Evolutionary conservation across 2,113 vertebrate genomes (phyloP), one percentile per base, ranked within the genome.

Genomic region (Nestor notabilis): DNA sequence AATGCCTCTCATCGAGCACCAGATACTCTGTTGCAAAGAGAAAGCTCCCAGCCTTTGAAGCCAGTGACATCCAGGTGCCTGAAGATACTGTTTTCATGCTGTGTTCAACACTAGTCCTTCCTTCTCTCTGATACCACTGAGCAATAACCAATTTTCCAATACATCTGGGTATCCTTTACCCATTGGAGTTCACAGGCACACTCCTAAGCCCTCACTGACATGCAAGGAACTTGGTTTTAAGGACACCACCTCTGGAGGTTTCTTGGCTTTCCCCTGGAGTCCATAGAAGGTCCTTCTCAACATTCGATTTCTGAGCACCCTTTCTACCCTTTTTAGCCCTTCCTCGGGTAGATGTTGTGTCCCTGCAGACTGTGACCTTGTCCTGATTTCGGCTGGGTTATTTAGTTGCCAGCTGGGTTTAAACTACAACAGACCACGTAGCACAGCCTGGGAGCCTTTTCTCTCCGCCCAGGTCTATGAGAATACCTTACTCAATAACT

Each of bases 281-380:
- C 89, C 24, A 7, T 39, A 21, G 71, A 75, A 55, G 3, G 20
- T 39, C 56, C 58, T 80, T 68, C 58, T 85, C 78, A 39, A 15
- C 8, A 33, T 25, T 20, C 85, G 43, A 35, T 46, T 84, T 75
- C 35, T 70, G 55, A 78, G 28, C 35, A 10, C 8, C 15, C 41
- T 49, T 84, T 44, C n/a, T 76, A 21, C 25, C 17, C 49, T 76
- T 60, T 33, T 58, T 0, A 4, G 33, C 31, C 3, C 37, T 58
- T 84, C 8, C 21, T 65, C 1, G 0, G 49, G 55, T 43, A 76
- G 6, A 31, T 2, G 37, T 56, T 0, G 5, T 29, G 5, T 44
- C 27, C 25, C 64, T 84, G 37, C 65, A 63, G 64, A 5, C 44
- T 23, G 9, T 23, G 39, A 50, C 58, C 44, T 72, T 43, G 21